Base-by-base conservation (phyloP, 2,888 invertebrate species). In the Boloria selene region DNA sequence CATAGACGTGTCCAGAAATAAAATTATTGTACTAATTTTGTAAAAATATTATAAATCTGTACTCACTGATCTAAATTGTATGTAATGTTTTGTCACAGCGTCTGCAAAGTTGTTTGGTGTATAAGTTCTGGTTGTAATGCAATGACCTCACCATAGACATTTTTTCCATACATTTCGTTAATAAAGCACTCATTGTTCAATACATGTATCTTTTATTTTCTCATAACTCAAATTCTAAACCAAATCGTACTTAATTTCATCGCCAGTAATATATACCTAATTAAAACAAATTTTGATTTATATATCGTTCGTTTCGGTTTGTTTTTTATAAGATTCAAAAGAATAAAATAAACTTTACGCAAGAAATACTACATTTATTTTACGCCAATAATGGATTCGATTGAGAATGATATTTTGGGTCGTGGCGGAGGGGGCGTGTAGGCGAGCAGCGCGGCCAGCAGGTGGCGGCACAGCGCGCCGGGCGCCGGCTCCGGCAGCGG, bases 331-430 rank as follows among this genome's bases (percentile, higher is more conserved):
- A 38, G 31, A 38, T 38, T 38, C 10, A 38, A 38, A 2, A 38
- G 10, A 38, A 2, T 38, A 38, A 38, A 38, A 38, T 38, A 38
- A 38, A 38, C 31, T 38, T 10, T 38, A 38, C 31, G 31, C 10
- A 6, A 17, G 16, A 18, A 56, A 13, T 44, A n/a, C 42, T n/a
- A 22, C n/a, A 16, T 66, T 78, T 85, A 93, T 75, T 93, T 92
- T 44, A 93, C 90, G n/a, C 94, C 94, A 71, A 95, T 95, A 69
- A 95, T 94, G n/a, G 95, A 94, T 78, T 95, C 95, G n/a, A 95
- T 95, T 13, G 95, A 95, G 80, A 94, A 94, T 0, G 94, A 93
- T 45, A 94, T 81, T 74, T 93, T 93, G 17, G 86, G 84, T 53
- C 83, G 77, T 51, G 79, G 84, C 13, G 84, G 85, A 47, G 85